A percentile compares a stretch with the other conserved stretches of the same genome.
Evolutionary conservation across 1,140 invertebrate genomes (phyloP).

Genomic region (Dinoponera quadriceps): DNA sequence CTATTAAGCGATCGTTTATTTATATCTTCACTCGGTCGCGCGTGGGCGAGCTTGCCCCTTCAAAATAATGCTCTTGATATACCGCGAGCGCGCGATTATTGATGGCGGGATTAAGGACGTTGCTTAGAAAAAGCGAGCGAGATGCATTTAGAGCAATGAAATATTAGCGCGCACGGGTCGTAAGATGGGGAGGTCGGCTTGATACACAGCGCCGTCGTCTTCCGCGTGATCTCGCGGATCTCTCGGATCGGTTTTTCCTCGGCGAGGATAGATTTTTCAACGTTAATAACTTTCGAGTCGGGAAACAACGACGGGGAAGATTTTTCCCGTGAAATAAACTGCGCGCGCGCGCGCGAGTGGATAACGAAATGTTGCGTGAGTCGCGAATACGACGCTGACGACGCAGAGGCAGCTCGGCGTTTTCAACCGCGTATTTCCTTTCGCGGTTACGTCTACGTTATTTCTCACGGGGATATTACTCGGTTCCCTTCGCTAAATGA

Average conservation of each 20-base stretch:
- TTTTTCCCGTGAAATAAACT: too few species aligned
- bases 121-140: constrained; percentile 49
- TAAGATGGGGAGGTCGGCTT: not conserved
- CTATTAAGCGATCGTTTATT: constrained; percentile 59
- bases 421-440: constrained; percentile 16
- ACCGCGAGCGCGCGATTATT: constrained; percentile 20
- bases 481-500: constrained; percentile 33
- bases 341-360: too few species aligned
- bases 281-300: too few species aligned
- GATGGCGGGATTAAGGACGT: constrained; percentile 36
- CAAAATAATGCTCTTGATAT: constrained; percentile 50
- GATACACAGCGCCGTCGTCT: too few species aligned
- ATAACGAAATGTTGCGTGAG: not conserved
- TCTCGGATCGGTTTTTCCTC: not conserved
- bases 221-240: not conserved
- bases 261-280: too few species aligned
- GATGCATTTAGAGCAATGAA: constrained; percentile 23
- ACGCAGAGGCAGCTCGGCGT: not conserved
- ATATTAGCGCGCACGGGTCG: constrained; percentile 33
- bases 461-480: constrained; percentile 35
- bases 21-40: constrained; percentile 39
- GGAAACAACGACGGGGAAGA: too few species aligned
- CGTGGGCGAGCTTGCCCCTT: constrained; percentile 4
- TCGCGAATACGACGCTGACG: not conserved
- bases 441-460: constrained; percentile 28